Evolutionary conservation across 2,888 invertebrate species (phyloP).

Genomic region (Lamellibrachia columna): DNA sequence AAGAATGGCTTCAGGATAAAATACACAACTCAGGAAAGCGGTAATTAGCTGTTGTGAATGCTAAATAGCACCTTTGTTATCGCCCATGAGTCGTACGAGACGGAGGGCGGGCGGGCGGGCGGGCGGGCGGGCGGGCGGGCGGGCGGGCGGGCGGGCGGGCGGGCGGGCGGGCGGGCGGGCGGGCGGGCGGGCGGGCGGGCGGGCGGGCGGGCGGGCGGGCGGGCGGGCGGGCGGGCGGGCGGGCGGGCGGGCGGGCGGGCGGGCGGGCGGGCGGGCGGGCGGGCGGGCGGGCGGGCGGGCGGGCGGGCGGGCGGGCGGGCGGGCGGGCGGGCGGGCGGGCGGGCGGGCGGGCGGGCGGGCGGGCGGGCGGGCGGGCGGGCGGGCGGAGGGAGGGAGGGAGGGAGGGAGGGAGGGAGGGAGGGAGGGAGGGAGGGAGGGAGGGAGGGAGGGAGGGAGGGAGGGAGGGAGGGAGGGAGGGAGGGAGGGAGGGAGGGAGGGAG

Average conservation of each 20-base stretch:
- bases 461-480: neutral
- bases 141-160: neutral
- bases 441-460: neutral
- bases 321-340: neutral
- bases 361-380: neutral
- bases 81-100: no score
- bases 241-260: neutral
- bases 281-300: neutral
- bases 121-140: neutral
- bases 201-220: neutral
- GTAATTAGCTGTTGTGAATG: no score
- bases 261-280: neutral
- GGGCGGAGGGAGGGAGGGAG: neutral
- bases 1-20: no score
- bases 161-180: neutral
- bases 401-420: neutral
- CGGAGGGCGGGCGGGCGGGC: neutral
- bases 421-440: neutral
- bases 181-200: neutral
- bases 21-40: no score
- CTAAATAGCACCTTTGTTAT: no score
- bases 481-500: neutral
- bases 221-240: neutral
- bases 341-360: neutral
- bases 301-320: neutral